These are phyloP conservation scores for Tinea pellionella DNA, from an alignment of 2,888 invertebrate species.

Conservation along the genomic window DNA sequence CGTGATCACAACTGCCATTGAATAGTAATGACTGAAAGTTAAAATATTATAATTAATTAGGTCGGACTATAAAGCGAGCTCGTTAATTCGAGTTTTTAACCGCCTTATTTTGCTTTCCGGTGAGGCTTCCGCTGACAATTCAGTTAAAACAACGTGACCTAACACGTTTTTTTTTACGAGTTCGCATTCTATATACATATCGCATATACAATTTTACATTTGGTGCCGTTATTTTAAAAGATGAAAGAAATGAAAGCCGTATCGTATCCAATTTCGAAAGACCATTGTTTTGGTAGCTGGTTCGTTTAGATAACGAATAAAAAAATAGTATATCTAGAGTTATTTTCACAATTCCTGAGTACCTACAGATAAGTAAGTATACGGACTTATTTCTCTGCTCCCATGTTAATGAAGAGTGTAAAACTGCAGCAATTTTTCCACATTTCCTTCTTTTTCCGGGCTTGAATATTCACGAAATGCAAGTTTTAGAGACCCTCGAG, in stretches of 20 bases:
- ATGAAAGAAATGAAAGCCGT: neutral
- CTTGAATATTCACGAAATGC: neutral
- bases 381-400: neutral
- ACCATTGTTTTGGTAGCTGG: neutral
- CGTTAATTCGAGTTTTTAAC: conserved; percentile 4
- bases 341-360: neutral
- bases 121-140: conserved; percentile 2
- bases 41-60: conserved; percentile 10
- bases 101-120: conserved; percentile 4
- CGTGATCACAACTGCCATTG: neutral
- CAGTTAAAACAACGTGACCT: conserved; percentile 10
- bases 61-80: neutral
- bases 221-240: neutral
- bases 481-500: neutral
- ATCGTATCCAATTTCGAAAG: neutral
- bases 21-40: neutral
- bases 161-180: conserved; percentile 9
- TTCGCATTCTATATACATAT: neutral
- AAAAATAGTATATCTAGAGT: neutral
- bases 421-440: neutral
- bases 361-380: too few species aligned
- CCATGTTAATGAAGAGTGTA: neutral
- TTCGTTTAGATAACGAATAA: neutral
- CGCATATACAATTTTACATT: neutral
- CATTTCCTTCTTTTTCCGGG: neutral